Evolutionary conservation across 2,113 vertebrate genomes (phyloP), one percentile per base, ranked within the genome.

Genomic region (Balaeniceps rex): DNA sequence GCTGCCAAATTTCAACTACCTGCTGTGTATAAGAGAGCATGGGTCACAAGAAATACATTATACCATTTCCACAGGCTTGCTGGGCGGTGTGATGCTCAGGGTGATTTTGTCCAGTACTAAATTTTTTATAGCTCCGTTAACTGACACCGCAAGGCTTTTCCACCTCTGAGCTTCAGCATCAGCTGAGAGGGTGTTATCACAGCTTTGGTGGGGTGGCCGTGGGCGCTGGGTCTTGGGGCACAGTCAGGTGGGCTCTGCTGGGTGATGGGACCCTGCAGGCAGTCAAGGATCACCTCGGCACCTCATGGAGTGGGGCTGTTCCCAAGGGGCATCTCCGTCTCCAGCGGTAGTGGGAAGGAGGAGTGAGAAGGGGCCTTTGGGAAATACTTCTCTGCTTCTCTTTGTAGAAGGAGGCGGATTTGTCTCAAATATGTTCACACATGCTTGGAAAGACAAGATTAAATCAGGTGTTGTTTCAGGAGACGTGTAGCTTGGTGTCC

Each of bases 261-360:
- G 9, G 10, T 14, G 17, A 15, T 22, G 0, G 0, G 14, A 34
- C 25, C 8, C 12, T 26, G 22, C 42, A 40, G 40, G 21, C 51
- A 52, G 23, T 7, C 34, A 72, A 24, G 12, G 11, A 1, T 54
- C 8, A 2, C 24, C 10, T 42, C 3, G 3, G 18, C 16, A 72
- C 44, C 2, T 0, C 2, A 4, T 24, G 11, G 2, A n/a, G n/a
- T 6, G 0, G 12, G 8, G 9, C 40, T 80, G 3, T 36, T 49
- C 36, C 47, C 26, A 49, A 15, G n/a, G 38, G 14, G 11, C n/a
- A 36, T 28, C 33, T 44, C 26, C 12, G 7, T 38, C 57, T 40
- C 57, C 5, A 2, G 33, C 4, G 0, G 11, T 7, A 7, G 6
- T 19, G 40, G 34, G 36, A 83, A 58, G 24, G 4, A 23, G 7